Evolutionary conservation across 2,113 vertebrate genomes (phyloP).

Genomic region (Poecilia latipinna): DNA sequence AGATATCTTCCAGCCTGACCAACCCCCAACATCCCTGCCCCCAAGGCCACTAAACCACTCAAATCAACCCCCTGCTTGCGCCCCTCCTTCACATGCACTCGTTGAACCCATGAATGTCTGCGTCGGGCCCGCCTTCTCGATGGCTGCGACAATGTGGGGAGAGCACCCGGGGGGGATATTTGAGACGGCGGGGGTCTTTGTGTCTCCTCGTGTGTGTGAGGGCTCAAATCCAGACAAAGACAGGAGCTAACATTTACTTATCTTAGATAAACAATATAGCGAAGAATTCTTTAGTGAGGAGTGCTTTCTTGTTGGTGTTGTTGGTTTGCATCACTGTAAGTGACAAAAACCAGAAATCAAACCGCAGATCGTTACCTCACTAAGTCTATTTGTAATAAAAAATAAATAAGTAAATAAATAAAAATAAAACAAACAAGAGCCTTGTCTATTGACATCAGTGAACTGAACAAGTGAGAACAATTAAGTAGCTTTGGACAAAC

Average conservation of each 20-base stretch:
- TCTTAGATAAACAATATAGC: neutral
- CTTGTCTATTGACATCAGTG: too few species aligned
- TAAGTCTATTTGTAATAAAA: too few species aligned
- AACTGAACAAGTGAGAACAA: too few species aligned
- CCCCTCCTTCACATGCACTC: slow-evolving; percentile 53
- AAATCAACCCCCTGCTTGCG: slow-evolving; percentile 11
- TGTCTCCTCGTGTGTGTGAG: slow-evolving; percentile 14
- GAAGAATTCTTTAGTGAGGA: neutral
- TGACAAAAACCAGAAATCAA: too few species aligned
- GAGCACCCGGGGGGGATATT: slow-evolving; percentile 35
- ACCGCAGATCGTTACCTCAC: too few species aligned
- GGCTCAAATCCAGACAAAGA: slow-evolving; percentile 13
- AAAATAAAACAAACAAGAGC: too few species aligned
- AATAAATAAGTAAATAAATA: too few species aligned
- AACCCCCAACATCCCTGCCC: neutral
- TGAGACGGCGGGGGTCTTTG: slow-evolving; percentile 17
- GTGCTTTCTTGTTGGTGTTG: neutral
- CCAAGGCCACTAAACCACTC: slow-evolving; percentile 33
- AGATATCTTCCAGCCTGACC: slow-evolving; percentile 24
- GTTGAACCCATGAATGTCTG: slow-evolving; percentile 52
- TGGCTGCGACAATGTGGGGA: slow-evolving; percentile 53
- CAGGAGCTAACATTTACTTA: neutral
- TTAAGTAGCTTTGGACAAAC: too few species aligned
- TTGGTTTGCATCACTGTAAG: neutral
- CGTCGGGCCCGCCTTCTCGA: slow-evolving; percentile 35